These are phyloP conservation scores for Neoaliturus tenellus DNA, from an alignment of 2,888 invertebrate species.

Conservation along the genomic window DNA sequence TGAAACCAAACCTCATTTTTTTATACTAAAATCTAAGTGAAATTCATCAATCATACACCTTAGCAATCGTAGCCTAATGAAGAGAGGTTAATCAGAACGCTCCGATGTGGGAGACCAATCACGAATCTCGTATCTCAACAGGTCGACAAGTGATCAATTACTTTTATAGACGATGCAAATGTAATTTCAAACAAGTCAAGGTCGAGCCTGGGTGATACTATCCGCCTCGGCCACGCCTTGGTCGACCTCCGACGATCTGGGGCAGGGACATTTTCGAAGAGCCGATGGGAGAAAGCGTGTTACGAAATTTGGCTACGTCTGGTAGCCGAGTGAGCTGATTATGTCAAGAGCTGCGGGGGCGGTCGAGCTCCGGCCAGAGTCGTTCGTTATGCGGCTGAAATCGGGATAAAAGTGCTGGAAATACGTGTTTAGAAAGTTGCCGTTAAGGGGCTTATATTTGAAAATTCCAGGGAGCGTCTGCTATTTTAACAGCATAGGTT, in stretches of 20 bases:
- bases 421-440: too few relatives aligned
- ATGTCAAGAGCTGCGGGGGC: neutral
- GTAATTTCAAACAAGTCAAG: neutral
- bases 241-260: slow-evolving; percentile 10
- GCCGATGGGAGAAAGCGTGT: slow-evolving; percentile 40
- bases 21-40: too few relatives aligned
- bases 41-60: neutral
- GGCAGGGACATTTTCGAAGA: slow-evolving; percentile 49
- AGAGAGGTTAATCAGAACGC: neutral
- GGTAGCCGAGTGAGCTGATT: too few relatives aligned
- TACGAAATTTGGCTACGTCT: neutral
- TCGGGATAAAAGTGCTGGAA: too few relatives aligned
- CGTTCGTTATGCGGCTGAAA: too few relatives aligned
- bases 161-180: slow-evolving; percentile 4
- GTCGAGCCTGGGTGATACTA: neutral
- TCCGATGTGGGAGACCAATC: neutral
- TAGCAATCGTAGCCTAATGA: neutral
- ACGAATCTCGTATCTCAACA: neutral
- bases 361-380: too few relatives aligned
- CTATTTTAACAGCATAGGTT: too few relatives aligned
- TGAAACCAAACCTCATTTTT: too few relatives aligned
- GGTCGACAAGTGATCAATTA: neutral
- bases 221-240: neutral
- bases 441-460: too few relatives aligned
- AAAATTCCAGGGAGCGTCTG: too few relatives aligned